Conservation (phyloP, 1,140 invertebrate species). For the Sinonovacula constricta region DNA sequence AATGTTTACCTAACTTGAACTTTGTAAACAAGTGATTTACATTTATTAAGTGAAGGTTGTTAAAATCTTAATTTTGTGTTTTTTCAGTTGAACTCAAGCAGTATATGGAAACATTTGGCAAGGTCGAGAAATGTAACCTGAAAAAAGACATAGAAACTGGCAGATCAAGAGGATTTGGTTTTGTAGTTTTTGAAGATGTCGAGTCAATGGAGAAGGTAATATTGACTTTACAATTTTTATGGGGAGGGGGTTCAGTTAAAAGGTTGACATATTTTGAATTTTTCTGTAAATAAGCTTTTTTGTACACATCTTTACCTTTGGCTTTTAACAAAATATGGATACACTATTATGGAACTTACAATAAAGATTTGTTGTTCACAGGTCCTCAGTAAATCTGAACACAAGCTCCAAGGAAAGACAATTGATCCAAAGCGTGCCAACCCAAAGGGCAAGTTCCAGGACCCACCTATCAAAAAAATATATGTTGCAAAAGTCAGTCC, state of each 20-base stretch:
- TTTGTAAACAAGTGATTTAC: too few species aligned
- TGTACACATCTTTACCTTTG: too few species aligned
- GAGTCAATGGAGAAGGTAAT: conserved; percentile 75
- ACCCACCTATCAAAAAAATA: conserved; percentile 69
- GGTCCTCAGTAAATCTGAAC: conserved; percentile 70
- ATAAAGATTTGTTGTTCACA: too few species aligned
- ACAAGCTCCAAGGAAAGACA: conserved; percentile 70
- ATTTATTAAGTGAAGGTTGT: too few species aligned
- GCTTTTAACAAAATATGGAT: too few species aligned
- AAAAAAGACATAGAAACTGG: conserved; percentile 99
- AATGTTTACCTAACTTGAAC: too few species aligned
- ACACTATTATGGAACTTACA: too few species aligned
- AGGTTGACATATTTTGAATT: too few species aligned
- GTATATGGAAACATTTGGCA: conserved; percentile 87
- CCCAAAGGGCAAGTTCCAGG: conserved; percentile 59
- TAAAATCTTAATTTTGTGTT: conserved; percentile 23
- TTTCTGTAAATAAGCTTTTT: too few species aligned
- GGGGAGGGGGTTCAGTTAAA: too few species aligned
- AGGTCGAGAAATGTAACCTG: conserved; percentile 97
- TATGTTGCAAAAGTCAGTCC: conserved; percentile 73
- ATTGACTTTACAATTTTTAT: too few species aligned
- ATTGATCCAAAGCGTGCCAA: conserved; percentile 75
- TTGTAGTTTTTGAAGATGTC: conserved; percentile 96
- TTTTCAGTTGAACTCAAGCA: conserved; percentile 79
- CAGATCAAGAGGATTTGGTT: conserved; percentile 96